These are phyloP conservation scores for Porites rus DNA, from an alignment of 92 coral and sea anemone genomes.

Conservation along the genomic window DNA sequence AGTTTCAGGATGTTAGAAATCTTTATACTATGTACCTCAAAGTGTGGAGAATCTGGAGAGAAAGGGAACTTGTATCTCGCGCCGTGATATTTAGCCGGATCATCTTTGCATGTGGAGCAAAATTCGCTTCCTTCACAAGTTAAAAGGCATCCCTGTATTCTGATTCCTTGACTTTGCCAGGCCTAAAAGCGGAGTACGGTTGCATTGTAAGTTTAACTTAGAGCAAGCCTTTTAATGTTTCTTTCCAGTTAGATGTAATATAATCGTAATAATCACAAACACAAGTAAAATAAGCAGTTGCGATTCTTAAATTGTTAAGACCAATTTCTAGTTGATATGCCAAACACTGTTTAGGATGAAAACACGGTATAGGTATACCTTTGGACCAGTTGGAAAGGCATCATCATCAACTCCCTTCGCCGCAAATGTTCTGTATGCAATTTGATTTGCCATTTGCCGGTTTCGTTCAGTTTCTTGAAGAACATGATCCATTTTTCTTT, in stretches of 20 bases:
- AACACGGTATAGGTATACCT: neutral
- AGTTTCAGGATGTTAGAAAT: too few relatives aligned
- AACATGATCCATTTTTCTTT: slow-evolving; percentile 25
- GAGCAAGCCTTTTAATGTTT: too few relatives aligned
- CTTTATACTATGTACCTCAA: slow-evolving; percentile 10
- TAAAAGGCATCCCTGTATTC: slow-evolving; percentile 23
- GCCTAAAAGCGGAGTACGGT: neutral
- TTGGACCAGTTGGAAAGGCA: neutral
- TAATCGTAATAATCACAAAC: too few relatives aligned
- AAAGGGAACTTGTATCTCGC: slow-evolving; percentile 12
- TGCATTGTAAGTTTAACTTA: too few relatives aligned
- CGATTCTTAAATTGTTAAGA: too few relatives aligned
- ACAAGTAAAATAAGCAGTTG: too few relatives aligned
- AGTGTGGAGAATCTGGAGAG: slow-evolving; percentile 8
- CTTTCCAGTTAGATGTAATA: too few relatives aligned
- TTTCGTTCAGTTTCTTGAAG: slow-evolving; percentile 21
- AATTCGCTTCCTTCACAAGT: slow-evolving; percentile 15
- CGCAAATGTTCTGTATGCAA: slow-evolving; percentile 29
- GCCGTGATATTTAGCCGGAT: neutral
- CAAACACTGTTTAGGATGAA: too few relatives aligned
- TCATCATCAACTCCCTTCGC: neutral
- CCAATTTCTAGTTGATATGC: too few relatives aligned
- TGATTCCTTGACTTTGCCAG: slow-evolving; percentile 19
- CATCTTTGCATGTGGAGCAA: neutral
- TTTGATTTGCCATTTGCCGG: slow-evolving; percentile 41